Base-by-base conservation (phyloP, 2,797 vertebrate species). In the Cyprinodon diabolis region DNA sequence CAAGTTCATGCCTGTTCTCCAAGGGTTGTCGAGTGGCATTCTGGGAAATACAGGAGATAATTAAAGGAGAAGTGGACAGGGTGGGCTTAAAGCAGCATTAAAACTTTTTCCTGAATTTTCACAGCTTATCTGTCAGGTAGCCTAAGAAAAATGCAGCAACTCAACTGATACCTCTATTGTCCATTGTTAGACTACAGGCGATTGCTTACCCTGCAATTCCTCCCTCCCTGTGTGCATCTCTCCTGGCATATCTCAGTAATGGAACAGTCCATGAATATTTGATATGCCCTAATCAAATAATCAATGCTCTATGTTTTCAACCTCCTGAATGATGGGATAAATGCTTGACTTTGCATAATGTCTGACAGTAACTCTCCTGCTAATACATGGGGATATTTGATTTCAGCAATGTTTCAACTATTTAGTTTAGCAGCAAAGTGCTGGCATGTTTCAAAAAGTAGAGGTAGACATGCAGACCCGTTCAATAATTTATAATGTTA, bases 1-100 rank as follows among this genome's bases (percentile, higher is more conserved):
- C 86, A 90, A 89, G 87, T 89, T 87, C 85, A 86, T 72, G 83
- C 86, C 83, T 89, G 86, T 87, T 90, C 87, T 87, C 82, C 30
- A 71, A 82, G 75, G 80, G 80, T 74, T 87, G 82, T 77, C 2
- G 37, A 82, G 80, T 84, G 84, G 86, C 83, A 88, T 86, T 87
- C 83, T 90, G 87, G 83, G 84, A 86, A 87, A 85, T 84, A 87
- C 73, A 84, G 81, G 80, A 86, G 77, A 81, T 78, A 74, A 85
- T 87, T 83, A 57, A 85, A 84, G 83, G 37, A 75, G 68, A 88
- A 77, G 65, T 81, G 74, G 79, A 78, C 52, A 35, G 66, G 66
- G 71, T 76, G 19, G 77, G 72, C 49, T 43, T 19, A 37, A 75
- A 72, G 63, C 49, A 82, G 82, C 83, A 76, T 84, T 71, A 72